Base-by-base conservation (phyloP, 2,888 invertebrate genomes). In the Pyrochroa serraticornis region DNA sequence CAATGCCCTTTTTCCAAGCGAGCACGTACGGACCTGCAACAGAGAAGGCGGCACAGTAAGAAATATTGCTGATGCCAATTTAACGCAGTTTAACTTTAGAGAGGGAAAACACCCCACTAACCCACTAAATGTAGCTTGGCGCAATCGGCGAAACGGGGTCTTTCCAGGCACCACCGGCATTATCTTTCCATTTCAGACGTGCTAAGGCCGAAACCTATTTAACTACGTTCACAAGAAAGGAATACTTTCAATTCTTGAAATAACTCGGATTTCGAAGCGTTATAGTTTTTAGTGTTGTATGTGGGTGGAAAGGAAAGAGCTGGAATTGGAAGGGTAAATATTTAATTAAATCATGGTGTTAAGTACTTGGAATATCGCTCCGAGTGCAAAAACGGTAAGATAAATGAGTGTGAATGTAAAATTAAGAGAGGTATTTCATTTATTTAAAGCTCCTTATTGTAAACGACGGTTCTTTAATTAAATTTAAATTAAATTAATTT, bases 1-100 rank as follows among this genome's bases (percentile, higher is more conserved):
- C 86, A 67, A 85, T 85, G 54, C 87, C 87, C 55, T 85, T 82
- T 73, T 87, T 87, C 87, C 87, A 87, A 54, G 84, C 85, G 63
- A 87, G 79, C 58, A 86, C 82, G 77, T 84, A 87, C 41, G 82
- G 81, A 68, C 85, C 87, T 87, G 80, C 35, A 78, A 77, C 58
- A 58, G 51, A 57, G 47, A 42, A 50, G 33, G 42, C 33, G 46
- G 54, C 39, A 47, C 38, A 22, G 9, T 56, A 47, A 54, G 54
- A 59, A 59, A 59, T 59, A 59, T 50, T 37, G 59, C 54, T 34
- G 39, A 44, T 43, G 53, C 48, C 58, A 58, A 58, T 58, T 58
- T 58, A 58, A 44, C 45, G 58, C 47, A 54, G 53, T 50, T 54
- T 53, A 44, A 53, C 48, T 53, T 53, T 48, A 35, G 46, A 51